Evolutionary conservation across 2,888 invertebrate genomes (phyloP).

Genomic region (Lasioglossum malachurum): DNA sequence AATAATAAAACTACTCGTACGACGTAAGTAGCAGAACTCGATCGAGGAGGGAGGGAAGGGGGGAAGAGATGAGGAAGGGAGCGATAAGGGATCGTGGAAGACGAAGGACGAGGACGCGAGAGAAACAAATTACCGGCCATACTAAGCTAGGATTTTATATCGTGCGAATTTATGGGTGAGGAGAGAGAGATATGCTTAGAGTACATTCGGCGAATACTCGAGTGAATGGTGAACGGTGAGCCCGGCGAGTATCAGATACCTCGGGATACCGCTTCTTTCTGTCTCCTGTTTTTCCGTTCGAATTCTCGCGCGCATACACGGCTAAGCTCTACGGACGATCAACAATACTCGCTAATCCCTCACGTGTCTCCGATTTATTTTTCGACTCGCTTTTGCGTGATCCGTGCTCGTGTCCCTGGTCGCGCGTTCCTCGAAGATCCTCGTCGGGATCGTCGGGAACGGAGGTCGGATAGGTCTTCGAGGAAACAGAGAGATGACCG

Average conservation of each 20-base stretch:
- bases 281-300: constrained; percentile 45
- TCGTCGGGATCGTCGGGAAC: too few species aligned
- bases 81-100: not conserved
- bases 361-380: constrained; percentile 68
- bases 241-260: constrained; percentile 39
- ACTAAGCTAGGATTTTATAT: constrained; percentile 81
- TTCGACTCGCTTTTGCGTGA: constrained; percentile 70
- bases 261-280: constrained; percentile 46
- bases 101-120: constrained; percentile 51
- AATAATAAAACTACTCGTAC: constrained; percentile 73
- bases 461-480: not conserved
- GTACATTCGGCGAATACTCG: constrained; percentile 47
- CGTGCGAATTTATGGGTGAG: constrained; percentile 69
- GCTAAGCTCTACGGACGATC: constrained; percentile 49
- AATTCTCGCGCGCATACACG: constrained; percentile 34
- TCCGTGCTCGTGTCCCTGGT: constrained; percentile 43
- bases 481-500: not conserved
- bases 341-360: constrained; percentile 64
- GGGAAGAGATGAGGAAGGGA: not conserved
- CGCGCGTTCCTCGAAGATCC: constrained; percentile 22
- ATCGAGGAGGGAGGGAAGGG: constrained; percentile 13
- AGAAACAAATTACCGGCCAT: constrained; percentile 81
- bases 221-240: constrained; percentile 45
- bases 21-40: constrained; percentile 73
- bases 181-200: constrained; percentile 32